Evolutionary conservation across 2,113 vertebrate genomes (phyloP).

Genomic region (Cebidichthys violaceus): DNA sequence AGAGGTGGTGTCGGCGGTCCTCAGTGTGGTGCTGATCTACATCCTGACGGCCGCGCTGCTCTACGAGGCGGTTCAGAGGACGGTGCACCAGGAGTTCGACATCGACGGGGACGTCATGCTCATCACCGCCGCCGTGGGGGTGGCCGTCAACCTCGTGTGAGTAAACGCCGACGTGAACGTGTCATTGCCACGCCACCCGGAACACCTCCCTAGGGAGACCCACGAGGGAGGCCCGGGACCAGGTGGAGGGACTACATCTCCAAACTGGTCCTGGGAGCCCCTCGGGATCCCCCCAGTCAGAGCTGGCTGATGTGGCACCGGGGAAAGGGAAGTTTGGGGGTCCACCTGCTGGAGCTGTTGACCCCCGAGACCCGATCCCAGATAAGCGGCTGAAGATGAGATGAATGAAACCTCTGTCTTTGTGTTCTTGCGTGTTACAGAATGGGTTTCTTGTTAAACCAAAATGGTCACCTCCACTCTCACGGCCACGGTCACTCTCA

Average conservation of each 20-base stretch:
- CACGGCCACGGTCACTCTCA: slow-evolving; percentile 83
- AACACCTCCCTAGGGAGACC: too few species aligned
- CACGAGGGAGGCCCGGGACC: too few species aligned
- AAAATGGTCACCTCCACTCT: slow-evolving; percentile 91
- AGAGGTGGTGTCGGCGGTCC: slow-evolving; percentile 95
- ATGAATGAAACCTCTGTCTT: neutral
- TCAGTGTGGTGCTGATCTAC: slow-evolving; percentile 95
- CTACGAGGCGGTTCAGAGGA: slow-evolving; percentile 95
- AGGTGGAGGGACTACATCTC: too few species aligned
- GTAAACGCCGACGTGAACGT: too few species aligned
- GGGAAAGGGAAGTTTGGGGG: too few species aligned
- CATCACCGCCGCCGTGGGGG: slow-evolving; percentile 95
- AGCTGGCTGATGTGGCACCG: too few species aligned
- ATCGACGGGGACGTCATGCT: slow-evolving; percentile 98
- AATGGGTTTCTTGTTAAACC: slow-evolving; percentile 98
- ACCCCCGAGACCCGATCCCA: too few species aligned
- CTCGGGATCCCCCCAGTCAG: too few species aligned
- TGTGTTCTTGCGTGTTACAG: slow-evolving; percentile 73
- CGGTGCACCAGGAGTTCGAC: slow-evolving; percentile 92
- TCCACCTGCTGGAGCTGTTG: too few species aligned
- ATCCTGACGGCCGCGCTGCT: slow-evolving; percentile 91
- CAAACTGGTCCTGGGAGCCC: too few species aligned
- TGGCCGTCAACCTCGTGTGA: slow-evolving; percentile 97
- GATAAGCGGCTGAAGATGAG: too few species aligned
- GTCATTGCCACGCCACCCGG: too few species aligned